Evolutionary conservation across 2,888 invertebrate genomes (phyloP), one percentile per base, ranked within the genome.

Genomic region (Polyommatus iphigenia): DNA sequence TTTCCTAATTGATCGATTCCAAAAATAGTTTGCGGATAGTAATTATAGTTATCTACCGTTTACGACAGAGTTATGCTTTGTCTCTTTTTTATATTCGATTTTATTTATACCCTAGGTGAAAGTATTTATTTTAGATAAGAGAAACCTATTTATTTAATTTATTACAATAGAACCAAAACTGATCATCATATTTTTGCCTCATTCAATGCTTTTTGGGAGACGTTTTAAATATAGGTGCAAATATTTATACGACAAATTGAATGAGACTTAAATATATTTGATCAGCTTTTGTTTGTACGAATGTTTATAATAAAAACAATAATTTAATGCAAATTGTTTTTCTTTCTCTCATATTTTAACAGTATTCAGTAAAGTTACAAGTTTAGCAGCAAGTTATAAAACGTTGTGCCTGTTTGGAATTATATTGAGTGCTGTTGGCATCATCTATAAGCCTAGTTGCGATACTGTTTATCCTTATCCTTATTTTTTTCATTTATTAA

Each of bases 191-290:
- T 87, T 89, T 86, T 87, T 88, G 87, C 85, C 84, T 87, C 87
- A 88, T 86, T 87, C 87, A 88, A 88, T 90, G 82, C 83, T 62
- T 46, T 73, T 82, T 79, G 91, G 92, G 92, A 91, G 92, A 92
- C 92, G 90, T 89, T 85, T 87, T 86, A 87, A 91, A 92, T 92
- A 92, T 92, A 92, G 92, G 92, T 92, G 92, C 92, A 91, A 79
- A 85, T 87, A 88, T 88, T 75, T 75, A 75, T 75, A 29, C 90
- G 91, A 92, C 83, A 89, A 89, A 89, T 90, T 88, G 88, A 86
- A 85, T 89, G 87, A 88, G 87, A 85, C 86, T 88, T 87, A 85
- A 90, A 88, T 84, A 80, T 54, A 67, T 18, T 24, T 71, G 59
- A 76, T 78, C 79, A 77, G 76, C 67, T 79, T 80, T 78, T 79